Evolutionary conservation across 2,113 vertebrate species (phyloP).

Genomic region (Heterotilapia buettikoferi): DNA sequence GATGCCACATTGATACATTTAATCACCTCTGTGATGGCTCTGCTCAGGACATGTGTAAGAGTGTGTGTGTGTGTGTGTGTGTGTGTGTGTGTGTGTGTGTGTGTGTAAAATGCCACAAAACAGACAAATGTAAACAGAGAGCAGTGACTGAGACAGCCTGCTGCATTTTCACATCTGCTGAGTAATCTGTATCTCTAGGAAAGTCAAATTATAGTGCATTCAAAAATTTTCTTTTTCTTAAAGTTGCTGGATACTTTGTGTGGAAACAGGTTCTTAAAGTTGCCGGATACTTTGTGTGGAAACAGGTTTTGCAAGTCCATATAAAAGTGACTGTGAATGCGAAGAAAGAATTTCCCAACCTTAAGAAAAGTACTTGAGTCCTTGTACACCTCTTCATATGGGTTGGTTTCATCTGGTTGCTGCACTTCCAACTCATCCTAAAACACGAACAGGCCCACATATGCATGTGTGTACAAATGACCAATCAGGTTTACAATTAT

Average conservation of each 20-base stretch:
- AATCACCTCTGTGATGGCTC: neutral
- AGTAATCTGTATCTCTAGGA: neutral
- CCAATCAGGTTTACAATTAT: neutral
- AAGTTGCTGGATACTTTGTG: neutral
- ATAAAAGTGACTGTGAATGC: neutral
- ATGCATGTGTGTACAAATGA: neutral
- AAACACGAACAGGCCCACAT: neutral
- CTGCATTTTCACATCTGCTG: neutral
- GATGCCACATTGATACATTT: neutral
- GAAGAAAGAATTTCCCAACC: slow-evolving; percentile 62
- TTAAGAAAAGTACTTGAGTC: slow-evolving; percentile 98
- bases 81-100: neutral
- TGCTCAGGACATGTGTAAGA: neutral
- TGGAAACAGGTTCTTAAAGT: neutral
- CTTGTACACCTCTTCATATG: slow-evolving; percentile 95
- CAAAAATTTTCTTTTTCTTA: neutral
- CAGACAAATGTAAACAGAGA: neutral
- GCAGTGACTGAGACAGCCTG: neutral
- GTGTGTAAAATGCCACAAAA: neutral
- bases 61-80: neutral
- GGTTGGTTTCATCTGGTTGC: slow-evolving; percentile 84
- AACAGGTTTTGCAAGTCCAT: neutral
- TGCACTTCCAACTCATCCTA: slow-evolving; percentile 91
- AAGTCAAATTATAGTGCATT: neutral
- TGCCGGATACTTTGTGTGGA: neutral